Conservation (phyloP, 2,113 vertebrate genomes). For the Phoenicopterus ruber region DNA sequence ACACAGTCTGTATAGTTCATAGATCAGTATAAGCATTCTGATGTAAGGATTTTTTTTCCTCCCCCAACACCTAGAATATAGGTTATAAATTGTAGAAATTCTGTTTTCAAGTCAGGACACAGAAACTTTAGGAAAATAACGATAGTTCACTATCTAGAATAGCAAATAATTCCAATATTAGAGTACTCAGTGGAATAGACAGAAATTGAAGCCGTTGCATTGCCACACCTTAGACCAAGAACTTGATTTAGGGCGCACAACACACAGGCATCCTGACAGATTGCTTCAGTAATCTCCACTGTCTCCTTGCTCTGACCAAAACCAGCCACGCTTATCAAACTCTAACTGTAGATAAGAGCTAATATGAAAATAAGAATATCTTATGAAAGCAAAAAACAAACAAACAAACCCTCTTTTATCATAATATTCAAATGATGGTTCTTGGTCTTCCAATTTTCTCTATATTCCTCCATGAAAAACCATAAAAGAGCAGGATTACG, state of each 20-base stretch:
- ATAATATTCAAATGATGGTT: neutral
- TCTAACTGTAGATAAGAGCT: neutral
- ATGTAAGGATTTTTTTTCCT: neutral
- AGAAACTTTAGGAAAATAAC: neutral
- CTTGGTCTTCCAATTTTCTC: neutral
- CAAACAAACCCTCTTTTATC: neutral
- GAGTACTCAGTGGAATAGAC: neutral
- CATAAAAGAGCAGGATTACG: neutral
- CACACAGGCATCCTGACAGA: neutral
- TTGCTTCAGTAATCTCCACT: neutral
- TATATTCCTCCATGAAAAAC: neutral
- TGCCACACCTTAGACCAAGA: neutral
- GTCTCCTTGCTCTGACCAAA: neutral
- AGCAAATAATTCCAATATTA: neutral
- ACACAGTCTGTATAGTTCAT: neutral
- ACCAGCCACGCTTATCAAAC: neutral
- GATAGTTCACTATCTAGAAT: neutral
- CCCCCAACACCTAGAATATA: neutral
- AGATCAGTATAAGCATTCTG: neutral
- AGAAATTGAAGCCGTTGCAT: neutral
- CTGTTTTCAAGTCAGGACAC: neutral
- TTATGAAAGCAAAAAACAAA: neutral
- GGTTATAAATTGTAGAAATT: neutral
- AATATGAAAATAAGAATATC: neutral
- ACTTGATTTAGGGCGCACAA: neutral